These are phyloP conservation scores for Sphaerodactylus townsendi DNA, from an alignment of 2,113 vertebrate species.

Conservation along the genomic window DNA sequence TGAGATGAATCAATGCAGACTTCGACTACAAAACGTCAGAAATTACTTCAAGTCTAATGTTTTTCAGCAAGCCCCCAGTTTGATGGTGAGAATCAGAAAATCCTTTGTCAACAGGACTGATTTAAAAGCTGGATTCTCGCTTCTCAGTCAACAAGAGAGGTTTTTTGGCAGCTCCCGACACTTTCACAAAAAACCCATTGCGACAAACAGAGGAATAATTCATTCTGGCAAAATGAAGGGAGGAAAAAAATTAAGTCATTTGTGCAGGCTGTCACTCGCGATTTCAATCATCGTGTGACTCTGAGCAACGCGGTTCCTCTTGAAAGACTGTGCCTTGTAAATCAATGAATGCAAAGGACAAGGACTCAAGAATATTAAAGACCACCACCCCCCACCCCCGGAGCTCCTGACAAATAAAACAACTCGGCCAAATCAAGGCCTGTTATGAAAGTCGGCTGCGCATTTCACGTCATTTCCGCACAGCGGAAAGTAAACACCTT, in stretches of 20 bases:
- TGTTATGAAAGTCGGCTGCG: not conserved
- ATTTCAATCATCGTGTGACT: conserved; percentile 45
- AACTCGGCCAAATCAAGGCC: conserved; percentile 19
- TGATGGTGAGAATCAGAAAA: not conserved
- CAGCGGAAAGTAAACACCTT: too few relatives aligned
- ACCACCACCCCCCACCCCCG: not conserved
- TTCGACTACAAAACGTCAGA: too few relatives aligned
- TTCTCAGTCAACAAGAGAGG: not conserved
- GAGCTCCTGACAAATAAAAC: not conserved
- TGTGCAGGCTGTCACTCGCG: not conserved
- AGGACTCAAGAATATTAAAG: conserved; percentile 43
- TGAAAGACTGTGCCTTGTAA: conserved; percentile 45
- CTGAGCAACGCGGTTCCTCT: not conserved
- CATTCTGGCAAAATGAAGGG: conserved; percentile 19
- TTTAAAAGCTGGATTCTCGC: not conserved
- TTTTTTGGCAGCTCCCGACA: not conserved
- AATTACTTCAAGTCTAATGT: not conserved
- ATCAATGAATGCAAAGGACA: conserved; percentile 75
- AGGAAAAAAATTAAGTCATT: conserved; percentile 30
- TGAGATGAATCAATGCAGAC: not conserved
- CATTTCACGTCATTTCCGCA: too few relatives aligned
- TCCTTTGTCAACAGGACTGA: rapidly evolving
- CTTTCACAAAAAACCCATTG: not conserved
- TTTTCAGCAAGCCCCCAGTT: not conserved
- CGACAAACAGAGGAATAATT: not conserved